Conservation (phyloP, 64 coral and sea anemone genomes). For the Dendrophyllia cribrosa region DNA sequence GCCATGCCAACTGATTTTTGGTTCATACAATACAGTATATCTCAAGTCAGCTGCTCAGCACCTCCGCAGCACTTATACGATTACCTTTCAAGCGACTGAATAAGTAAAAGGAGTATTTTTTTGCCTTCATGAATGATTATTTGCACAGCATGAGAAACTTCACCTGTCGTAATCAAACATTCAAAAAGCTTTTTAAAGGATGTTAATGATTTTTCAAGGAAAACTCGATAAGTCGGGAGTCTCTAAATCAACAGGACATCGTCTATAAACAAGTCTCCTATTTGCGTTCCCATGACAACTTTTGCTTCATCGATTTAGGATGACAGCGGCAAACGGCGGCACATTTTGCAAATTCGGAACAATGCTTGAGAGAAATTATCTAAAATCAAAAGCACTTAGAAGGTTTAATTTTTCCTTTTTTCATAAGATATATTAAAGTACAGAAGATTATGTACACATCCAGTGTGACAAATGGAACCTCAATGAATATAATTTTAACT, state of each 20-base stretch:
- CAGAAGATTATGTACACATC: too few relatives aligned
- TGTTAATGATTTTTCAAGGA: background rate
- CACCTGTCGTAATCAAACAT: conserved; percentile 8
- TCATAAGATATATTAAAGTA: too few relatives aligned
- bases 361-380: background rate
- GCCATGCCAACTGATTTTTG: background rate
- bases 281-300: conserved; percentile 8
- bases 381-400: background rate
- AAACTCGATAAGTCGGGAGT: background rate
- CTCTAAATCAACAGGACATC: background rate
- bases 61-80: background rate
- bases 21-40: background rate
- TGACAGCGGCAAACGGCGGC: background rate
- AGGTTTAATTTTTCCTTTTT: background rate
- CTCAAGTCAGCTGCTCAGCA: background rate
- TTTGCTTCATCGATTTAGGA: background rate
- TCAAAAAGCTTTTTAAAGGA: background rate
- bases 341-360: background rate
- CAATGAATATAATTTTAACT: too few relatives aligned
- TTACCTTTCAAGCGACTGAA: background rate
- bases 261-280: background rate
- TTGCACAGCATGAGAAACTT: background rate
- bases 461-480: too few relatives aligned
- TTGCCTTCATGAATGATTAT: background rate
- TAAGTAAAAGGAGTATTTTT: background rate